Evolutionary conservation across 2,888 invertebrate species (phyloP), one percentile per base, ranked within the genome.

Genomic region (Eucriotettix oculatus): DNA sequence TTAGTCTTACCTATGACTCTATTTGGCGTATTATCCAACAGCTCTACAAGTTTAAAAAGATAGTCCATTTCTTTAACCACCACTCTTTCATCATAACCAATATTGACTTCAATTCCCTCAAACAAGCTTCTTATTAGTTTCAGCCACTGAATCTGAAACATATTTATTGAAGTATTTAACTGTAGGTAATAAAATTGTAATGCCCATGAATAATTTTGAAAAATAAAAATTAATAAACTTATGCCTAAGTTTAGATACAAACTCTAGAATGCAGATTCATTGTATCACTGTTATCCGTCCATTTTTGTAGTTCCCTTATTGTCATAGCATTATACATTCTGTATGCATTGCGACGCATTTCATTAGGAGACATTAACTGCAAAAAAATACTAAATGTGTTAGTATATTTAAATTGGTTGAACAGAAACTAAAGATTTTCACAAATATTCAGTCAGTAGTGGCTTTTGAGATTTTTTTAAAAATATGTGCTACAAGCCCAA

Each of bases 1-100:
- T 48, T 7, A 48, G 57, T 62, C 69, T 68, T 70, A 83, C 85
- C 83, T 65, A 85, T 69, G 10, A 78, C 73, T 14, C 78, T 69
- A 0, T 77, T 75, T 12, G 79, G 73, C 5, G 82, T 81, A 10
- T 72, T 73, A 0, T 75, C 71, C 42, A 86, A 69, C 55, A 85
- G 69, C 1, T 73, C 67, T 0, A 81, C 73, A 54, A 86, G 72
- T 68, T 80, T 79, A 69, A 82, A 80, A 64, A 85, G 72, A 69
- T 83, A 86, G 0, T 80, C 78, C 66, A 83, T 71, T 72, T 86
- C 85, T 75, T 82, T 78, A 16, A 86, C 78, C 61, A 86, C 81
- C 60, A 82, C 77, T 17, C 79, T 75, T 69, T 85, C 84, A 0
- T 71, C 67, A 10, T 71, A 68, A 56, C 76, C 72, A 42, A 83